Percentiles rank a stretch among this genome's conserved stretches.
These are phyloP conservation scores for Poecilia latipinna DNA, from an alignment of 2,113 vertebrate species.

Conservation along the genomic window DNA sequence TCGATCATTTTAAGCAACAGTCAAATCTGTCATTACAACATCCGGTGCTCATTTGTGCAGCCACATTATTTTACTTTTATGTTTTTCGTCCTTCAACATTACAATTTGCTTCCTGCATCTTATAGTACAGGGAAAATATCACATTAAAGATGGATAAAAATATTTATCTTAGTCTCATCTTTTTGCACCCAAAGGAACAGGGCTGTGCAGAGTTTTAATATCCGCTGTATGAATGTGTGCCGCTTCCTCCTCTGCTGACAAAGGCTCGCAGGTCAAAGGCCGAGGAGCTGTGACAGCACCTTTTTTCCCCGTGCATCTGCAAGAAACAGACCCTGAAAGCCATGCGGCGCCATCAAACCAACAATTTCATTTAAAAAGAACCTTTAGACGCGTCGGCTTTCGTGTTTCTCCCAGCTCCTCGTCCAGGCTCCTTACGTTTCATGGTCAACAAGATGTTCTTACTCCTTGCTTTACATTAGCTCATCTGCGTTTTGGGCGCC, in stretches of 20 bases:
- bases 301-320: constrained; percentile 5
- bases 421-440: constrained; percentile 37
- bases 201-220: neutral
- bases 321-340: constrained; percentile 31
- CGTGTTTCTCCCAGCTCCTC: constrained; percentile 45
- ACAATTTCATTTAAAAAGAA: constrained; percentile 50
- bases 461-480: constrained; percentile 66
- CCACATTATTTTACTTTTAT: neutral
- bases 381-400: constrained; percentile 41
- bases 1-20: neutral
- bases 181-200: neutral
- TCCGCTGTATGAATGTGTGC: constrained; percentile 1
- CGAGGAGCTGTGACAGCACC: constrained; percentile 1
- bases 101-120: no score
- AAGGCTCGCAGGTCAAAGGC: constrained; percentile 28
- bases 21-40: neutral
- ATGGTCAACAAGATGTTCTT: constrained; percentile 48
- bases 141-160: neutral
- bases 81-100: neutral
- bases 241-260: constrained; percentile 17
- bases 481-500: constrained; percentile 68
- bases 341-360: constrained; percentile 57
- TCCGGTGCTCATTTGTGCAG: neutral
- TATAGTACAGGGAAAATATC: no score
- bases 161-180: neutral